These are phyloP conservation scores for Epizoanthus stellaris DNA, from an alignment of 92 coral and sea anemone species.

Conservation along the genomic window DNA sequence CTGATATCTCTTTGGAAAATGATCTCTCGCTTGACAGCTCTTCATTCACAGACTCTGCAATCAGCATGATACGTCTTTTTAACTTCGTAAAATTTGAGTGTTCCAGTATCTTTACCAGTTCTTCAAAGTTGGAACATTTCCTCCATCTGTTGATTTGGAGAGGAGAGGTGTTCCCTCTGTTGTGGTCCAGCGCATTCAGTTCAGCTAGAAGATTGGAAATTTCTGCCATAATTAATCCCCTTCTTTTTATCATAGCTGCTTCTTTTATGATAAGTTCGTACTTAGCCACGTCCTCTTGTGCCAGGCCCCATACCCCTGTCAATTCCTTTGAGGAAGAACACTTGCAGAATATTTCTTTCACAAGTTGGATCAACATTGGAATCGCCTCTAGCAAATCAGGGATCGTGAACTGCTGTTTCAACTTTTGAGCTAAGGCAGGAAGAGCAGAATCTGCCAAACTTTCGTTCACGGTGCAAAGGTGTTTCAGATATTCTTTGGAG, in stretches of 20 bases:
- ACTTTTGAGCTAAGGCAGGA: background rate
- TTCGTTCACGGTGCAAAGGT: background rate
- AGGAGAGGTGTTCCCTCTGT: background rate
- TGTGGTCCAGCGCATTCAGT: background rate
- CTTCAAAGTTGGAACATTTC: background rate
- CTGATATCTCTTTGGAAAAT: background rate
- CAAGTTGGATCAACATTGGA: slow-evolving; percentile 8
- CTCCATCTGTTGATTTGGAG: background rate
- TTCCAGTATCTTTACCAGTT: background rate
- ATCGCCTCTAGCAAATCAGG: background rate
- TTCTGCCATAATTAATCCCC: background rate
- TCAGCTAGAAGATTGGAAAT: background rate
- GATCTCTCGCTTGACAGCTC: background rate
- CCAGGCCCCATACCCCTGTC: slow-evolving; percentile 8
- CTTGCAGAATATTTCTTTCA: background rate
- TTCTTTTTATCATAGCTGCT: background rate
- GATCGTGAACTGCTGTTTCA: background rate
- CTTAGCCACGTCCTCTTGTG: background rate
- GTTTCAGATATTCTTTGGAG: background rate
- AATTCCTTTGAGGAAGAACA: background rate
- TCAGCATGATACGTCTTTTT: slow-evolving; percentile 3
- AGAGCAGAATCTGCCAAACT: background rate
- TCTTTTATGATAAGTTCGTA: background rate
- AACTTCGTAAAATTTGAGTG: background rate
- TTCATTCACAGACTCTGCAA: background rate